Percentiles rank a stretch among this genome's conserved stretches.
phyloP scores from a whole-genome alignment of 2,113 vertebrate genomes.

The Mandrillus leucophaeus region DNA sequence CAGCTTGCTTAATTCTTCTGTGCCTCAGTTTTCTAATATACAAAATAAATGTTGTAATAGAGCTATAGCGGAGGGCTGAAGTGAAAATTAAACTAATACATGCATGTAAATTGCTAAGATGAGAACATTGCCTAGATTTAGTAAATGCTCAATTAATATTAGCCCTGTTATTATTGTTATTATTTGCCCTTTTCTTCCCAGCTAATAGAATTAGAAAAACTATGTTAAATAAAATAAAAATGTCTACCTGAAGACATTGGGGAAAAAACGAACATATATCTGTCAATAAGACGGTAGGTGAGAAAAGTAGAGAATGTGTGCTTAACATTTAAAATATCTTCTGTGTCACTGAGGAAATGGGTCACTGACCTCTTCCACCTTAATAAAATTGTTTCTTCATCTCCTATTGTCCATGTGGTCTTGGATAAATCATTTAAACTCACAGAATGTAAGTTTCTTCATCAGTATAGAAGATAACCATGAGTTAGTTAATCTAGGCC shows the following conservation, averaged over 20 bases:
- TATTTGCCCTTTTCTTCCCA: background rate
- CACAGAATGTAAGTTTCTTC: background rate
- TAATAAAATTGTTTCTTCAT: background rate
- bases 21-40: background rate
- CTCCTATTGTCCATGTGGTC: background rate
- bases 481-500: background rate
- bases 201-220: background rate
- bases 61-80: background rate
- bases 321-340: slow-evolving; percentile 31
- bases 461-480: background rate
- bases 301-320: background rate
- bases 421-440: slow-evolving; percentile 5
- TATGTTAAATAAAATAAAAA: background rate
- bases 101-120: background rate
- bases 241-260: background rate
- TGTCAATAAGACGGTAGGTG: background rate
- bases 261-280: background rate
- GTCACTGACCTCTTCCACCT: background rate
- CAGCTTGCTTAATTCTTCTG: background rate
- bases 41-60: background rate
- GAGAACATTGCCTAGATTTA: background rate
- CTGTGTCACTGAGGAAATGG: background rate
- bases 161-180: background rate
- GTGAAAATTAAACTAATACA: background rate
- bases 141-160: background rate